phyloP scores from a whole-genome alignment of 2,888 invertebrate species.

The Euclidia mi region DNA sequence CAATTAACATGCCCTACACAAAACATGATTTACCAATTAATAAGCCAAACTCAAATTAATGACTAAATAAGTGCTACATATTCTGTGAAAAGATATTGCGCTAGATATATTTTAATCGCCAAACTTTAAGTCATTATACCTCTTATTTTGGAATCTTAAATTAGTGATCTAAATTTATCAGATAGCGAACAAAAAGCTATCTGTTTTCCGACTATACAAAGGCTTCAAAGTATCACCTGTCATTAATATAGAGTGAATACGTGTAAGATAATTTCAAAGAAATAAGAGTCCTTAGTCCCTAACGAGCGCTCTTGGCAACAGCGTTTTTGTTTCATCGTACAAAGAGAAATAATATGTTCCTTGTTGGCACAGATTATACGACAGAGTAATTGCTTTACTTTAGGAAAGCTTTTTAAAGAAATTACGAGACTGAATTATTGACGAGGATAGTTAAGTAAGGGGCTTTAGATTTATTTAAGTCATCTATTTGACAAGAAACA shows the following conservation, averaged over 20 bases:
- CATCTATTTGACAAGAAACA: no score
- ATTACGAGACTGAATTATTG: no score
- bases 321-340: background rate
- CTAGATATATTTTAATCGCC: slow-evolving; percentile 45
- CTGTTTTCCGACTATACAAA: slow-evolving; percentile 15
- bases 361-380: no score
- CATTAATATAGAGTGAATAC: slow-evolving; percentile 11
- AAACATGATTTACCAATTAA: slow-evolving; percentile 20
- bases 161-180: slow-evolving; percentile 52
- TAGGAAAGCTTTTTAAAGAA: no score
- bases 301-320: no score
- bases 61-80: slow-evolving; percentile 27
- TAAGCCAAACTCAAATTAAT: slow-evolving; percentile 30
- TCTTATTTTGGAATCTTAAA: slow-evolving; percentile 35
- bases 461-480: no score
- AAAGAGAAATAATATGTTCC: no score
- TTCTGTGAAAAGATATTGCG: slow-evolving; percentile 20
- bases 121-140: slow-evolving; percentile 39
- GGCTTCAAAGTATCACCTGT: slow-evolving; percentile 8
- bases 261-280: slow-evolving; percentile 1
- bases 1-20: no score
- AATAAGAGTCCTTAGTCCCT: background rate
- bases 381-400: no score
- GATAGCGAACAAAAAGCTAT: slow-evolving; percentile 7
- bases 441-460: no score